phyloP scores from a whole-genome alignment of 2,113 vertebrate genomes.

The human (Homo sapiens) region GRCh38 chr1:174468501-174469000 shows the following conservation, averaged over 20 bases:
- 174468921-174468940: neutral
- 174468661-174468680: neutral
- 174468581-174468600: neutral
- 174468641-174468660: neutral
- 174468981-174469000: neutral
- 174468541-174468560: neutral
- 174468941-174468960: neutral
- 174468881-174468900: neutral
- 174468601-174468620: slow-evolving; percentile 1
- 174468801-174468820: neutral
- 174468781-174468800: neutral
- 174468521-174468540: neutral
- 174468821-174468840: neutral
- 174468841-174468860: neutral
- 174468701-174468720: too few species aligned
- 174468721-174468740: neutral
- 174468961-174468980: neutral
- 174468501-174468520: neutral
- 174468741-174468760: neutral
- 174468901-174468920: neutral
- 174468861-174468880: neutral
- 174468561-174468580: neutral
- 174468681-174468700: neutral
- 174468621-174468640: neutral
- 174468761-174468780: neutral